phyloP scores from a whole-genome alignment of 92 coral and sea anemone genomes.

The Porites cylindrica region DNA sequence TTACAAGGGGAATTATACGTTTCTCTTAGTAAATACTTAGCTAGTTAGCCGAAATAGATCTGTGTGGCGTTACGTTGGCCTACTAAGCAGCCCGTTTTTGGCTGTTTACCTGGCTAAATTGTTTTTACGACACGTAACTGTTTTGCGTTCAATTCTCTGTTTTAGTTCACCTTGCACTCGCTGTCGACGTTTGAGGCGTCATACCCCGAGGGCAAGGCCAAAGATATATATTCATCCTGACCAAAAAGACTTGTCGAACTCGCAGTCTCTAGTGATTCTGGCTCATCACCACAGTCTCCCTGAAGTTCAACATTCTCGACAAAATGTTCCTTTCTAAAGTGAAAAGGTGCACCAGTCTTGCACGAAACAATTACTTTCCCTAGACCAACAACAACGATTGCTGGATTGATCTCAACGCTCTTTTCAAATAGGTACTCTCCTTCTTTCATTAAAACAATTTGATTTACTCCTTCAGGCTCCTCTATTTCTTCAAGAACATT shows the following conservation, averaged over 20 bases:
- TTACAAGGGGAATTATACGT: too few relatives aligned
- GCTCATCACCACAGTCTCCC: neutral
- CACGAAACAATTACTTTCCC: slow-evolving; percentile 19
- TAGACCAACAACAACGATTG: slow-evolving; percentile 9
- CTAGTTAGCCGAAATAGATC: too few relatives aligned
- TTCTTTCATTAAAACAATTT: slow-evolving; percentile 23
- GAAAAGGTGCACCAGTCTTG: slow-evolving; percentile 17
- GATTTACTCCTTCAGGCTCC: slow-evolving; percentile 4
- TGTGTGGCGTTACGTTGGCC: too few relatives aligned
- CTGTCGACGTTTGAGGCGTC: neutral
- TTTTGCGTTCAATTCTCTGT: neutral
- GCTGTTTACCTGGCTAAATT: too few relatives aligned
- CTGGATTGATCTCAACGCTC: slow-evolving; percentile 5
- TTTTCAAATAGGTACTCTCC: slow-evolving; percentile 9
- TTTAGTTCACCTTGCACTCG: slow-evolving; percentile 15
- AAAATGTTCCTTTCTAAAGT: neutral
- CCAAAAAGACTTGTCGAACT: neutral
- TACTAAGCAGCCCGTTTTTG: too few relatives aligned
- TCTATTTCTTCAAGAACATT: neutral
- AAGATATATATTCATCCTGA: neutral
- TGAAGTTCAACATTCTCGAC: slow-evolving; percentile 22
- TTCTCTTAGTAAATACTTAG: too few relatives aligned
- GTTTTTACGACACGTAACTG: too few relatives aligned
- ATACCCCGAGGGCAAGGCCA: neutral
- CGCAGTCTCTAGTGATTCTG: neutral